phyloP scores from a whole-genome alignment of 2,888 invertebrate species.

The Cheilosia grossa region DNA sequence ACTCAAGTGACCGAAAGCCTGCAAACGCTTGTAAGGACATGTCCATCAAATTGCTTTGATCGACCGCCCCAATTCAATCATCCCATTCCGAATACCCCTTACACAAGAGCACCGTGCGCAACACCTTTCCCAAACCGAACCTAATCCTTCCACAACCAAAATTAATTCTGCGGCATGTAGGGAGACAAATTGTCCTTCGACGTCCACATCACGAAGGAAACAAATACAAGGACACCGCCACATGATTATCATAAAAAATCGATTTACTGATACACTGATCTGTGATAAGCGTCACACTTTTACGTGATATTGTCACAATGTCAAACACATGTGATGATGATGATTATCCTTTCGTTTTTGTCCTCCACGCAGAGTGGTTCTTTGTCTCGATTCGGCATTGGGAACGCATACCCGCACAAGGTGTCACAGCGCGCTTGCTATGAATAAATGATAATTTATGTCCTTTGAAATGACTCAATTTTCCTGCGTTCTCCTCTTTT shows the following conservation, averaged over 20 bases:
- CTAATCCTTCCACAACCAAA: slow-evolving; percentile 63
- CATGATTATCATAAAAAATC: slow-evolving; percentile 73
- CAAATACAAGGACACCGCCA: slow-evolving; percentile 42
- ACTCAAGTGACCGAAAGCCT: neutral
- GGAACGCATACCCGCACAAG: slow-evolving; percentile 32
- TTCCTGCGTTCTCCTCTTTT: slow-evolving; percentile 13
- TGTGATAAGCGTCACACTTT: slow-evolving; percentile 70
- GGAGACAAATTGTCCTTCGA: slow-evolving; percentile 54
- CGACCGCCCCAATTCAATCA: neutral
- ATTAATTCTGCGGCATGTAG: slow-evolving; percentile 69
- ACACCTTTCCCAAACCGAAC: slow-evolving; percentile 31
- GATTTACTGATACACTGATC: slow-evolving; percentile 67
- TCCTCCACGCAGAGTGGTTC: slow-evolving; percentile 35
- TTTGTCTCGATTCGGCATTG: slow-evolving; percentile 23
- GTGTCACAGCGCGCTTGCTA: slow-evolving; percentile 54
- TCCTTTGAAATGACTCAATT: slow-evolving; percentile 67
- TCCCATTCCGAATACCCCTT: neutral
- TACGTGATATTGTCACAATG: slow-evolving; percentile 73
- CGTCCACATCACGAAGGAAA: slow-evolving; percentile 1
- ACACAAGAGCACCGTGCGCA: slow-evolving; percentile 34
- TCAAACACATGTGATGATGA: slow-evolving; percentile 70
- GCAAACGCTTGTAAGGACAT: neutral
- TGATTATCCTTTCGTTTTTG: slow-evolving; percentile 69
- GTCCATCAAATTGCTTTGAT: slow-evolving; percentile 27
- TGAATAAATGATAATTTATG: slow-evolving; percentile 71